Conservation (phyloP, 2,113 vertebrate species). For the Beaufortia kweichowensis region DNA sequence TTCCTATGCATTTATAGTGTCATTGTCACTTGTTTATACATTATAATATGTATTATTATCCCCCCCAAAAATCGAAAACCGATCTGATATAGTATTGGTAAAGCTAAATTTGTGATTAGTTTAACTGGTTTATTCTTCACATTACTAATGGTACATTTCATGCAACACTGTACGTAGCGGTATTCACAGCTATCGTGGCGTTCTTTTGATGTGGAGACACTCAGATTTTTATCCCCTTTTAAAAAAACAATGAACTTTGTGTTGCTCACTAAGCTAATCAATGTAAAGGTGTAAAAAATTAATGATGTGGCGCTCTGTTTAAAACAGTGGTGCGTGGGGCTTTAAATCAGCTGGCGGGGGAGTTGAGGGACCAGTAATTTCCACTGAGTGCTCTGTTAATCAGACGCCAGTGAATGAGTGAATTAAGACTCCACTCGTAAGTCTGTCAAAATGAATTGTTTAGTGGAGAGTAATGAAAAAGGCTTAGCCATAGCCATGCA, state of each 20-base stretch:
- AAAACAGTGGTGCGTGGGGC: slow-evolving; percentile 54
- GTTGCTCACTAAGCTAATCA: slow-evolving; percentile 66
- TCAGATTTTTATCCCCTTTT: slow-evolving; percentile 54
- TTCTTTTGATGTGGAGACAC: slow-evolving; percentile 19
- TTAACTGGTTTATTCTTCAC: background rate
- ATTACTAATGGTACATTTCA: background rate
- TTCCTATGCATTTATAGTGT: too few species aligned
- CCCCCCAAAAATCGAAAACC: too few species aligned
- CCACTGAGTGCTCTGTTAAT: slow-evolving; percentile 64
- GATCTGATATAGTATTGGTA: too few species aligned
- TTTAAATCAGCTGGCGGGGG: slow-evolving; percentile 62
- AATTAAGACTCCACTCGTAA: slow-evolving; percentile 53
- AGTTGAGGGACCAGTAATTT: slow-evolving; percentile 46
- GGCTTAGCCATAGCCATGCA: slow-evolving; percentile 14
- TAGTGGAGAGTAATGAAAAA: slow-evolving; percentile 51
- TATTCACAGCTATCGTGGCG: background rate
- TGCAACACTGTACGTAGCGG: background rate
- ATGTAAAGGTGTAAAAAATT: slow-evolving; percentile 66
- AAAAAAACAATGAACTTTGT: slow-evolving; percentile 61
- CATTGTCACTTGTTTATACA: too few species aligned
- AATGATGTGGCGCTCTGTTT: slow-evolving; percentile 66
- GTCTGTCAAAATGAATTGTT: slow-evolving; percentile 56
- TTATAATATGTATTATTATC: too few species aligned
- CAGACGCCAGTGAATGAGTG: slow-evolving; percentile 49
- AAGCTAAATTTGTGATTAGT: background rate